A percentile compares a stretch with the other conserved stretches of the same genome.
These are phyloP conservation scores for Drosophila obscura DNA, from an alignment of 1,140 invertebrate genomes.

Conservation along the genomic window DNA sequence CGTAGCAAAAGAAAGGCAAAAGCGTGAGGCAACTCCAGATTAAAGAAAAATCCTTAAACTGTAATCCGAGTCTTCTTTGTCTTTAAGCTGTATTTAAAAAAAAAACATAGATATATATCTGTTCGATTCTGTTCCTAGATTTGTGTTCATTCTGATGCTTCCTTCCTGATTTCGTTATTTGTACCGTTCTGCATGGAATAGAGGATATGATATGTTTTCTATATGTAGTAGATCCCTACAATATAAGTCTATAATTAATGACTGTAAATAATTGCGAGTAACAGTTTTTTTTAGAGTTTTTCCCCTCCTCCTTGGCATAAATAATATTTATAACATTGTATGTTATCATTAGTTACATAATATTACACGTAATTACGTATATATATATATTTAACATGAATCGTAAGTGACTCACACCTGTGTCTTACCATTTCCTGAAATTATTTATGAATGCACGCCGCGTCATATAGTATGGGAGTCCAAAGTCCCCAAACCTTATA, in stretches of 20 bases:
- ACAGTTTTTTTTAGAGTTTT: slow-evolving; percentile 25
- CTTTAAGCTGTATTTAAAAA: slow-evolving; percentile 1
- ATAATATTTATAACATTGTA: slow-evolving; percentile 44
- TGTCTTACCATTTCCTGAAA: slow-evolving; percentile 40
- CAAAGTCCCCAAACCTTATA: slow-evolving; percentile 9
- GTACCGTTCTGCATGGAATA: slow-evolving; percentile 26
- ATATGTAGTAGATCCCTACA: slow-evolving; percentile 38
- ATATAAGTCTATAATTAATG: slow-evolving; percentile 21
- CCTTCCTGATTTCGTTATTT: slow-evolving; percentile 13
- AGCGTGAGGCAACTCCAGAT: slow-evolving; percentile 47
- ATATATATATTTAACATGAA: slow-evolving; percentile 40
- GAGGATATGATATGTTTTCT: slow-evolving; percentile 33
- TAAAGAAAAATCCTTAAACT: slow-evolving; percentile 58
- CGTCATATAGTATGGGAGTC: not conserved
- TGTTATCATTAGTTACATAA: slow-evolving; percentile 45
- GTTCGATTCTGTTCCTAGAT: slow-evolving; percentile 51
- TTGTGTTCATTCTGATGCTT: slow-evolving; percentile 36
- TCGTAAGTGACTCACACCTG: slow-evolving; percentile 52
- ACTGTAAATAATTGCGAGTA: slow-evolving; percentile 46
- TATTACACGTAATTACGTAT: slow-evolving; percentile 20
- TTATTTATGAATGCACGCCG: no score
- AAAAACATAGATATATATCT: slow-evolving; percentile 11
- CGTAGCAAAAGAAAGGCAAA: slow-evolving; percentile 9
- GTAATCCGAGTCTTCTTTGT: slow-evolving; percentile 40
- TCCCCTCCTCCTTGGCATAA: slow-evolving; percentile 28